phyloP scores from a whole-genome alignment of 2,113 vertebrate species.

The Zosterops japonicus region DNA sequence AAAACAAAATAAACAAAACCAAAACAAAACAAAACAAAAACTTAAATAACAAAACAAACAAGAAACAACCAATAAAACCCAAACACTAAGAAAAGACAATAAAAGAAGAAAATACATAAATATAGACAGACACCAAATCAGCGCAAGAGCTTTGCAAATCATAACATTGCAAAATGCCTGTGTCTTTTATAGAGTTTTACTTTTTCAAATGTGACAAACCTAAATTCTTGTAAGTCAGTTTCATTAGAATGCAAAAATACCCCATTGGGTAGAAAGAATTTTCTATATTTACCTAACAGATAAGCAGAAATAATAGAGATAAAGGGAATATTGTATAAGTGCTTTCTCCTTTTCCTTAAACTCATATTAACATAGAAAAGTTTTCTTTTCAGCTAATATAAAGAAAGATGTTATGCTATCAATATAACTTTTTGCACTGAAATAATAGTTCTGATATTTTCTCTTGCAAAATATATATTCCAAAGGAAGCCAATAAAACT shows the following conservation, averaged over 20 bases:
- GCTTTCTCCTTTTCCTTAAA: not conserved
- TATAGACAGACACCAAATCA: not conserved
- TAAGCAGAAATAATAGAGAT: not conserved
- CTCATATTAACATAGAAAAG: not conserved
- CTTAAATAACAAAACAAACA: too few species aligned
- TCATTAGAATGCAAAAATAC: not conserved
- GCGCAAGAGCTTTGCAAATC: not conserved
- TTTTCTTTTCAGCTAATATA: not conserved
- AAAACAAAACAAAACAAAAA: not conserved
- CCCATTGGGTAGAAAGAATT: not conserved
- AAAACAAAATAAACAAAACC: not conserved
- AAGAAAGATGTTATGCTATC: not conserved
- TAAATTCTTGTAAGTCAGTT: not conserved
- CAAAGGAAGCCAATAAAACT: not conserved
- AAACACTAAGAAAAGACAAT: not conserved
- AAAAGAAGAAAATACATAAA: not conserved
- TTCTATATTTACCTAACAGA: not conserved
- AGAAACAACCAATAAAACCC: not conserved
- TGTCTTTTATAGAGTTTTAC: not conserved
- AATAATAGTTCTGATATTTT: not conserved
- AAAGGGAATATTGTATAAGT: rapidly evolving
- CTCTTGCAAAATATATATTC: not conserved
- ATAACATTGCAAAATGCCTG: not conserved
- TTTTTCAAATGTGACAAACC: not conserved
- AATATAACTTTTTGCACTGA: not conserved